Conservation (phyloP, 2,113 vertebrate species). For the Amphiprion percula region DNA sequence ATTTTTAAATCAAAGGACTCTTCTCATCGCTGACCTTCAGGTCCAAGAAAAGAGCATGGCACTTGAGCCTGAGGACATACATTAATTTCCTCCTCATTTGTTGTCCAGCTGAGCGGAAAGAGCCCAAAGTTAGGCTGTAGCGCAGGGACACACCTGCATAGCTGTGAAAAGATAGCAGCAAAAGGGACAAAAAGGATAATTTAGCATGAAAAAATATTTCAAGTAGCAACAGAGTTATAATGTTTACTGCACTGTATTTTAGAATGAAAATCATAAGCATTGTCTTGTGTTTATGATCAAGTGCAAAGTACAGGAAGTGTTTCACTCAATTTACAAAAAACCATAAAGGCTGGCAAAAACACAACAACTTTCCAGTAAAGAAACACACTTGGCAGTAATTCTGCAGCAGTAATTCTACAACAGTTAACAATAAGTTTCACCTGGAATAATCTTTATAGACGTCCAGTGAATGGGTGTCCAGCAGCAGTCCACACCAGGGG, state of each 20-base stretch:
- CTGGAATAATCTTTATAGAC: conserved; percentile 91
- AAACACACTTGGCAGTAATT: background rate
- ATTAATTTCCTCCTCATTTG: conserved; percentile 89
- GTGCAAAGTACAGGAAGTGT: conserved; percentile 50
- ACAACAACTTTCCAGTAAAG: background rate
- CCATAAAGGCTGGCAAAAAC: conserved; percentile 40
- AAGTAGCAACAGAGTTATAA: background rate
- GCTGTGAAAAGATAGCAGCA: conserved; percentile 70
- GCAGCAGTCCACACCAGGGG: conserved; percentile 93
- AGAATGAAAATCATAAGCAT: background rate
- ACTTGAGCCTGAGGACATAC: conserved; percentile 88
- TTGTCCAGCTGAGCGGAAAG: conserved; percentile 80
- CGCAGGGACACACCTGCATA: conserved; percentile 89
- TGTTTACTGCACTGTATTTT: background rate
- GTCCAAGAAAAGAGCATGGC: conserved; percentile 89
- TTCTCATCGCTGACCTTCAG: conserved; percentile 84
- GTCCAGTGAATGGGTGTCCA: conserved; percentile 88
- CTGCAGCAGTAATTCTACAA: background rate
- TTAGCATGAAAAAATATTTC: background rate
- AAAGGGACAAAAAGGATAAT: background rate
- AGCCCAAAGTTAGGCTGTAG: conserved; percentile 88
- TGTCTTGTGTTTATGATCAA: conserved; percentile 13
- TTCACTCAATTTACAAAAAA: conserved; percentile 17
- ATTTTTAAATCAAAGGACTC: background rate
- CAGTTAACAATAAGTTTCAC: conserved; percentile 68